Evolutionary conservation across 2,797 vertebrate genomes (phyloP), one percentile per base, ranked within the genome.

Genomic region (Falco columbarius): DNA sequence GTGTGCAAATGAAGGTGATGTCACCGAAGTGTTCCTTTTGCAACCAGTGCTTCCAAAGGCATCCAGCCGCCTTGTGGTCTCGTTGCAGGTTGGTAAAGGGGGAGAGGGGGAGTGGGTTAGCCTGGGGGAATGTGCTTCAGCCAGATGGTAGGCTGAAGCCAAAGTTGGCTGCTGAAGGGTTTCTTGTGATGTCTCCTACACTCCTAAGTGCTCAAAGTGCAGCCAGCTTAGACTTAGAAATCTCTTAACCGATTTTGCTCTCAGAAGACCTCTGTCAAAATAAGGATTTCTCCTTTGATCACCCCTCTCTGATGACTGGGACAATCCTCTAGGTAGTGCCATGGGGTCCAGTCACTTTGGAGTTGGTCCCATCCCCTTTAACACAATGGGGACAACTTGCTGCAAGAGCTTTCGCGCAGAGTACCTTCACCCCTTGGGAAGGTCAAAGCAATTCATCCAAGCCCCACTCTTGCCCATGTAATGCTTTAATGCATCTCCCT

Each of bases 301-400:
- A 26, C 9, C 13, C 13, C 11, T 46, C n/a, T 47, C 14, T 21
- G 49, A 29, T 22, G n/a, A 30, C 1, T 1, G 20, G 8, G 56
- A 11, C 2, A 0, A 7, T 47, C 12, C 8, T 58, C 8, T 14
- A 10, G 20, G 19, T 16, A 22, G 20, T 47, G 22, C 40, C 4
- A 1, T 7, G n/a, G 9, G 9, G 6, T 66, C 34, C 1, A 0
- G 8, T 4, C 1, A 2, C 32, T 61, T 42, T 44, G 47, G 32
- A 23, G 23, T 19, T 62, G 20, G 17, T 62, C 29, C 17, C 32
- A 7, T 20, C 47, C 26, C 18, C 32, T 61, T 49, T 32, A 59
- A 40, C 40, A 3, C 2, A 2, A 19, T 3, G 32, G 54, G 47
- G 34, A 38, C 10, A 38, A 13, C 32, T 67, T 36, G 10, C 54